These are phyloP conservation scores for Podarcis muralis DNA, from an alignment of 2,113 vertebrate species.

Conservation along the genomic window DNA sequence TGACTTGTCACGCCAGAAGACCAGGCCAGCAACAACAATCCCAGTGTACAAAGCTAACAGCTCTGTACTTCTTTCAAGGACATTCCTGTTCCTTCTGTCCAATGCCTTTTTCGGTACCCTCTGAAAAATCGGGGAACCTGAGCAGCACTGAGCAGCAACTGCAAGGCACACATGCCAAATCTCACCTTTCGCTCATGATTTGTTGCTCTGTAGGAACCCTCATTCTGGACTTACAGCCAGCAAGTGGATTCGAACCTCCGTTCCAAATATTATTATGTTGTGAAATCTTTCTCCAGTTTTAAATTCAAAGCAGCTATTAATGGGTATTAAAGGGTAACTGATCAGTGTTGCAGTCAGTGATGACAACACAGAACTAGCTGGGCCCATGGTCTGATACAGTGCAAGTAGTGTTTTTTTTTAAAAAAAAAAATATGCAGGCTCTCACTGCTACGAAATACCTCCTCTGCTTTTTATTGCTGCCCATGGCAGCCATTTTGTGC, in stretches of 20 bases:
- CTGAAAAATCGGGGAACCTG: background rate
- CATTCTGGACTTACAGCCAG: background rate
- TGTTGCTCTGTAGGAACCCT: background rate
- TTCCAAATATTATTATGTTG: background rate
- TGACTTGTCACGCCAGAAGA: rapidly evolving
- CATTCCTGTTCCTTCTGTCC: constrained; percentile 35
- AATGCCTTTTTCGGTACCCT: background rate
- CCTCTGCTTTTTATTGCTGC: too few relatives aligned
- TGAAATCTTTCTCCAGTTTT: background rate
- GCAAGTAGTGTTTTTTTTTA: too few relatives aligned
- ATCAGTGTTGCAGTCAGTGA: too few relatives aligned
- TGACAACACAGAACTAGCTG: too few relatives aligned
- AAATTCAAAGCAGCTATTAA: background rate
- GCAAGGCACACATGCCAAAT: background rate
- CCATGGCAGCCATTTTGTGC: too few relatives aligned
- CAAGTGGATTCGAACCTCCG: background rate
- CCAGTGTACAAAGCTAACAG: background rate
- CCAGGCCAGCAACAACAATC: background rate
- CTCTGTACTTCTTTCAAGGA: constrained; percentile 31
- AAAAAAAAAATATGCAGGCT: too few relatives aligned
- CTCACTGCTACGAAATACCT: too few relatives aligned
- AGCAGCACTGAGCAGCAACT: background rate
- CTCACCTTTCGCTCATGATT: background rate
- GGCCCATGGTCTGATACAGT: too few relatives aligned
- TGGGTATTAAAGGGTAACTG: background rate